Conservation (phyloP, 2,113 vertebrate genomes). For the Eclectus roratus region DNA sequence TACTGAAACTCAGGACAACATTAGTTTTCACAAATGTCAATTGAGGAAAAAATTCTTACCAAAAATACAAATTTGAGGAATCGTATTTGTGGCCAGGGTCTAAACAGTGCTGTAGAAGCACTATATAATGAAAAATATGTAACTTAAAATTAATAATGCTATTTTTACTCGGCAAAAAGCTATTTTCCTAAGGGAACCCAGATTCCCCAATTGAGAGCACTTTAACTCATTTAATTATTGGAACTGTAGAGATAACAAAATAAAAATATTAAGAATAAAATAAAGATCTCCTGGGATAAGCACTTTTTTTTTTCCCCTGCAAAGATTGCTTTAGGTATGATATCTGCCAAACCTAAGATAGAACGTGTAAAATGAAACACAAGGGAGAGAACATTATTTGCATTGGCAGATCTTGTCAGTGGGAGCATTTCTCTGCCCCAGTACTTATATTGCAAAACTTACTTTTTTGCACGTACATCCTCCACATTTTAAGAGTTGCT, state of each 20-base stretch:
- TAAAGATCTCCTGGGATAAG: neutral
- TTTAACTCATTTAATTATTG: neutral
- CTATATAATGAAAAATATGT: neutral
- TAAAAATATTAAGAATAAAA: neutral
- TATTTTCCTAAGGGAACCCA: neutral
- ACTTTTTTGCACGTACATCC: conserved; percentile 5
- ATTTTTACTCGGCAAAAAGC: neutral
- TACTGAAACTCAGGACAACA: neutral
- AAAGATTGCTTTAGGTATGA: neutral
- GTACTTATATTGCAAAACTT: conserved; percentile 36
- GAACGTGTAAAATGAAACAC: neutral
- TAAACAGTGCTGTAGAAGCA: neutral
- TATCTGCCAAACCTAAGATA: neutral
- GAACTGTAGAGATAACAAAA: neutral
- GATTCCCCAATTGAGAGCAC: neutral
- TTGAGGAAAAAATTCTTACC: neutral
- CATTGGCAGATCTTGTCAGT: neutral
- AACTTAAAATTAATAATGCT: neutral
- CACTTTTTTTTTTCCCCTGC: neutral
- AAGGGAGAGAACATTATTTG: neutral
- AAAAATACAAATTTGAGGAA: neutral
- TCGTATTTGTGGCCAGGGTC: neutral
- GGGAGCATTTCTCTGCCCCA: neutral
- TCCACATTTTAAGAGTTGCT: conserved; percentile 49
- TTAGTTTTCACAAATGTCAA: neutral